Conservation (phyloP, 2,113 vertebrate genomes). For the Podarcis cretensis region DNA sequence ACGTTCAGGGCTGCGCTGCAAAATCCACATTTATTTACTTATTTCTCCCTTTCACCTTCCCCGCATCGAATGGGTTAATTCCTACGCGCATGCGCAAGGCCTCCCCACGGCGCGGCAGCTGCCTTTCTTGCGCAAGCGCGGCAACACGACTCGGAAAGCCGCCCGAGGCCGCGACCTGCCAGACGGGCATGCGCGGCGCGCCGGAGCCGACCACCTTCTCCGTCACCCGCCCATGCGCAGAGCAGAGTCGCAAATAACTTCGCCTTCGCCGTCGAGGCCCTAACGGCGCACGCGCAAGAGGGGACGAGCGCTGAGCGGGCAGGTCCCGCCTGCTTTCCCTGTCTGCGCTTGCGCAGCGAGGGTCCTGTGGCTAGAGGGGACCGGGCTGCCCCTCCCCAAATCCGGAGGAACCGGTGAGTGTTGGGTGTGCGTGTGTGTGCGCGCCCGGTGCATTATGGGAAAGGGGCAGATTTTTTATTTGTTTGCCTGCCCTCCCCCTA, state of each 20-base stretch:
- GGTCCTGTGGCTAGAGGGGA: slow-evolving; percentile 34
- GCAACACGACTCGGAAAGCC: no score
- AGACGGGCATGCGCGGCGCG: background rate
- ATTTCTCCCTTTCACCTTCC: background rate
- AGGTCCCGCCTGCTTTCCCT: background rate
- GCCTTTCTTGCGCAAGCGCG: background rate
- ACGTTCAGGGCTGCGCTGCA: background rate
- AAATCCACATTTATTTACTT: no score
- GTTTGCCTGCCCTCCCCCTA: background rate
- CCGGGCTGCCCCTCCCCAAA: slow-evolving; percentile 31
- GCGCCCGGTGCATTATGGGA: slow-evolving; percentile 9
- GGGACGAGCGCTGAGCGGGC: background rate
- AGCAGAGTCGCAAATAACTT: no score
- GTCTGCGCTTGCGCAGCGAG: slow-evolving; percentile 33
- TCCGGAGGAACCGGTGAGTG: slow-evolving; percentile 41
- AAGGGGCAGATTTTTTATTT: background rate
- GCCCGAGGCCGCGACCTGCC: accelerated
- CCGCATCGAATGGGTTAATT: background rate
- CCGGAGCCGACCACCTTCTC: no score
- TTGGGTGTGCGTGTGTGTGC: background rate
- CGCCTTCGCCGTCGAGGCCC: no score
- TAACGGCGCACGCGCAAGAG: background rate
- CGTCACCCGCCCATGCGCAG: background rate
- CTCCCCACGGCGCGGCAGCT: no score
- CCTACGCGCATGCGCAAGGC: background rate